A percentile compares a stretch with the other conserved stretches of the same genome.
Conservation (phyloP, 2,888 invertebrate genomes). For the Epirrhoe tristata region DNA sequence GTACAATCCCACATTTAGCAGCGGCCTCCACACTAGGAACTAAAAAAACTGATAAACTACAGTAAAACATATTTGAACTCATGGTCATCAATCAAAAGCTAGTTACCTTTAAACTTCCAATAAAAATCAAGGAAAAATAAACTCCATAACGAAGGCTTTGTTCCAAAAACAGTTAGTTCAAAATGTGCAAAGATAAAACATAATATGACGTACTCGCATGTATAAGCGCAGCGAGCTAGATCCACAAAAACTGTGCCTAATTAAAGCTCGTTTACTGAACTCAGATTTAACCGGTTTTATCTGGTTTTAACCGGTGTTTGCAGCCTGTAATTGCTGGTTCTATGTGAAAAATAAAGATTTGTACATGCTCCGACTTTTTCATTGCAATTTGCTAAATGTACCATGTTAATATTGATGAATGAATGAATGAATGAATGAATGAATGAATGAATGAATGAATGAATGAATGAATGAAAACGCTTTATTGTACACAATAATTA, state of each 20-base stretch:
- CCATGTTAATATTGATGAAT: not conserved
- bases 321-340: conserved; percentile 57
- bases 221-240: conserved; percentile 6
- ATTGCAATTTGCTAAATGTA: conserved; percentile 4
- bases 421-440: too few relatives aligned
- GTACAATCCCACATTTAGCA: too few relatives aligned
- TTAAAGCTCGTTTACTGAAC: conserved; percentile 49
- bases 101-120: too few relatives aligned
- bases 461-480: too few relatives aligned
- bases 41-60: too few relatives aligned
- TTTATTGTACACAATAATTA: too few relatives aligned
- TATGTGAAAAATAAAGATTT: conserved; percentile 45
- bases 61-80: too few relatives aligned
- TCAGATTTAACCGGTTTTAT: conserved; percentile 48
- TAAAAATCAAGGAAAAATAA: too few relatives aligned
- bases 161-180: conserved; percentile 2
- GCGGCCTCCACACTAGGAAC: too few relatives aligned
- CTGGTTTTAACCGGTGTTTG: conserved; percentile 45
- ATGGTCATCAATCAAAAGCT: too few relatives aligned
- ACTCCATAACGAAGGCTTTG: not conserved
- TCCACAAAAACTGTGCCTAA: conserved; percentile 42
- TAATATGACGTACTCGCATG: not conserved
- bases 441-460: too few relatives aligned
- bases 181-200: not conserved
- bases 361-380: conserved; percentile 15